Percentiles rank a stretch among this genome's conserved stretches.
Evolutionary conservation across 2,113 vertebrate genomes (phyloP).

Genomic region (Pollimyrus isidori): DNA sequence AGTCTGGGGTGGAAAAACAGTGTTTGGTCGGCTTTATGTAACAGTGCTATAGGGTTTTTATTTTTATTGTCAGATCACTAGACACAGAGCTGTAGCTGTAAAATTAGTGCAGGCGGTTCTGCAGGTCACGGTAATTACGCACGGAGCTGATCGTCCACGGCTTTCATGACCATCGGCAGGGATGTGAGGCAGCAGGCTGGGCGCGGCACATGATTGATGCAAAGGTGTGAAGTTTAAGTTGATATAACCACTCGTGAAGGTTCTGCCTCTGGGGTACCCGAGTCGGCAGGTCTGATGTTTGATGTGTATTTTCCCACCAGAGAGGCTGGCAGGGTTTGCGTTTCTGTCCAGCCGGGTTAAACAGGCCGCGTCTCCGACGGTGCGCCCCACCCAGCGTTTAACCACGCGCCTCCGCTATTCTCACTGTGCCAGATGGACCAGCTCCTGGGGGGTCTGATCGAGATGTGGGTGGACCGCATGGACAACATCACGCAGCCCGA

Average conservation of each 20-base stretch:
- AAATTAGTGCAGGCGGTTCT: background rate
- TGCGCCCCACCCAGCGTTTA: background rate
- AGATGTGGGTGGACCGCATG: constrained; percentile 99
- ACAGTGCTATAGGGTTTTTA: background rate
- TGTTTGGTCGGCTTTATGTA: background rate
- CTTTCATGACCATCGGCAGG: background rate
- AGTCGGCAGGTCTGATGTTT: background rate
- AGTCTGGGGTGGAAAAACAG: background rate
- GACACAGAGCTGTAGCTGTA: background rate
- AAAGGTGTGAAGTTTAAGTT: background rate
- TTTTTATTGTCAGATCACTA: background rate
- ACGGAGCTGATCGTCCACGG: background rate
- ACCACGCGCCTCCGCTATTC: background rate
- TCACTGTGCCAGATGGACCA: constrained; percentile 69
- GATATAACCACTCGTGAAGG: background rate
- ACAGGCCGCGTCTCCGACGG: background rate
- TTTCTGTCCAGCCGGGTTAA: background rate
- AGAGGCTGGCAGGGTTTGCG: background rate
- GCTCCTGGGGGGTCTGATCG: constrained; percentile 81
- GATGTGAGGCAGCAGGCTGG: background rate
- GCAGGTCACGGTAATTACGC: background rate
- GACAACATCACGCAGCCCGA: constrained; percentile 98
- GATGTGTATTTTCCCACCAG: background rate
- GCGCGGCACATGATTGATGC: background rate
- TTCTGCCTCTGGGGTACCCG: background rate